Percentiles rank a stretch among this genome's conserved stretches.
Conservation (phyloP, 2,888 invertebrate genomes). For the Drosophila melanocephala region DNA sequence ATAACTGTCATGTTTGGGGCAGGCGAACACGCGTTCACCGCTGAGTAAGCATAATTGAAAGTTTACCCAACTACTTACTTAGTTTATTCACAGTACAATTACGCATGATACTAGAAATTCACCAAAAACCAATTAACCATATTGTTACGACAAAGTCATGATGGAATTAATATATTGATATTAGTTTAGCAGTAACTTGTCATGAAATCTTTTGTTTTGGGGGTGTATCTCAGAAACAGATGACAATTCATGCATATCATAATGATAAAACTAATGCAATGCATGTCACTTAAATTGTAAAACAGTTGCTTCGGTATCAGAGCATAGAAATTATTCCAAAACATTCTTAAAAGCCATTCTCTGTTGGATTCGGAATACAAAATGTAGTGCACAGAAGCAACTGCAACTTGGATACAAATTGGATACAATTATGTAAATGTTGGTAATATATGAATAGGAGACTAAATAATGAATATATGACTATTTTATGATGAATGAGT, state of each 20-base stretch:
- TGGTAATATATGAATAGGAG: neutral
- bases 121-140: too few relatives aligned
- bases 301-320: neutral
- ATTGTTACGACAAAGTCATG: slow-evolving; percentile 26
- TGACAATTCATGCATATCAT: neutral
- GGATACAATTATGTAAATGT: neutral
- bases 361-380: neutral
- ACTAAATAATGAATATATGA: neutral
- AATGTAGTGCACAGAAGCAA: neutral
- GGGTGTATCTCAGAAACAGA: neutral
- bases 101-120: neutral
- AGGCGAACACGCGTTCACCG: slow-evolving; percentile 4
- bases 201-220: neutral
- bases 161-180: slow-evolving; percentile 24
- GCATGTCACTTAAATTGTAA: neutral
- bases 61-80: slow-evolving; percentile 6
- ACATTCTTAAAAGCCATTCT: neutral
- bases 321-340: neutral
- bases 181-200: slow-evolving; percentile 1
- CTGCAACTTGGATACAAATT: neutral
- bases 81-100: neutral
- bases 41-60: slow-evolving; percentile 2
- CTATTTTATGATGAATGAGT: neutral
- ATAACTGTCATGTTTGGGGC: neutral
- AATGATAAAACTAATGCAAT: neutral